phyloP scores from a whole-genome alignment of 2,888 invertebrate genomes.

The Eurois occulta region DNA sequence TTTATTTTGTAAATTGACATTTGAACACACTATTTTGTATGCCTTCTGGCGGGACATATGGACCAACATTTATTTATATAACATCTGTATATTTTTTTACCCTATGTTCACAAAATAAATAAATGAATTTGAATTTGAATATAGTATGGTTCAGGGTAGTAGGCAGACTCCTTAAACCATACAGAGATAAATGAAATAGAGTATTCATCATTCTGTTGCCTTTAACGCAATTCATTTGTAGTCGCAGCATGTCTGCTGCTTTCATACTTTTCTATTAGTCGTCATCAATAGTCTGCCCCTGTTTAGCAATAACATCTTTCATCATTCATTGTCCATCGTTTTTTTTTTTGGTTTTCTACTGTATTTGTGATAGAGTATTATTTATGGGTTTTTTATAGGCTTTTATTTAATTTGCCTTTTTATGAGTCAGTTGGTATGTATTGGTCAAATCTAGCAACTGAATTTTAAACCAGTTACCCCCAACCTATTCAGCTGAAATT shows the following conservation, averaged over 20 bases:
- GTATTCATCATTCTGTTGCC: background rate
- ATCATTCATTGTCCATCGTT: background rate
- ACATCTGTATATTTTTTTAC: too few relatives aligned
- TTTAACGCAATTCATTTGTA: background rate
- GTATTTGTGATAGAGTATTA: background rate
- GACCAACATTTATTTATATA: too few relatives aligned
- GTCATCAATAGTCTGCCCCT: background rate
- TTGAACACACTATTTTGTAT: too few relatives aligned
- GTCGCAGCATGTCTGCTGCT: background rate
- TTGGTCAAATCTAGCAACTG: too few relatives aligned
- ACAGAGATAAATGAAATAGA: background rate
- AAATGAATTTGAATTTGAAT: too few relatives aligned
- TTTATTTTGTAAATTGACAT: too few relatives aligned
- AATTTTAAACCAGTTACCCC: too few relatives aligned
- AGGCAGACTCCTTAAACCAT: background rate
- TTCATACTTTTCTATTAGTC: background rate
- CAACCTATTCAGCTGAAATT: too few relatives aligned
- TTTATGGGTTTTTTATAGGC: background rate
- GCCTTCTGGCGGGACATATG: too few relatives aligned
- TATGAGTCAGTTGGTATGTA: too few relatives aligned
- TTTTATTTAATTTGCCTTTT: too few relatives aligned
- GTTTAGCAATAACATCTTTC: background rate
- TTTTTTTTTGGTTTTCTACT: background rate
- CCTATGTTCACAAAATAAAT: too few relatives aligned
- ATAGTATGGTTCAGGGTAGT: background rate